Conservation (phyloP, 2,113 vertebrate species). For the Patagioenas fasciata region DNA sequence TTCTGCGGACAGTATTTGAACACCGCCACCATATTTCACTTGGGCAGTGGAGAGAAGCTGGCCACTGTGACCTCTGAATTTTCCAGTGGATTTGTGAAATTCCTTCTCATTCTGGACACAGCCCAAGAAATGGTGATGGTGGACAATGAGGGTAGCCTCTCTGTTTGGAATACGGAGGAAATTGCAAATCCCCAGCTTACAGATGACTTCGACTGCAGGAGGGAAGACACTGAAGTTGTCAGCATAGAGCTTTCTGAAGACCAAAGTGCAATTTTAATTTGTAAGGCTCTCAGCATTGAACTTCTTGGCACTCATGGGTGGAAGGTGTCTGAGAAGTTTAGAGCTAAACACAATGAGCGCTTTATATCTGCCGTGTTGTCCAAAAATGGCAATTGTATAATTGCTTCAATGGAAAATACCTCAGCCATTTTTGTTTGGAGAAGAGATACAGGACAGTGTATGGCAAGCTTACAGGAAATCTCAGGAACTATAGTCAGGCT, state of each 20-base stretch:
- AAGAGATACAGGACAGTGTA: slow-evolving; percentile 95
- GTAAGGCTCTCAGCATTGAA: slow-evolving; percentile 94
- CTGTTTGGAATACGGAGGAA: slow-evolving; percentile 96
- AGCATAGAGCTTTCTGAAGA: slow-evolving; percentile 95
- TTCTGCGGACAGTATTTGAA: slow-evolving; percentile 98
- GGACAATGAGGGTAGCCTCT: slow-evolving; percentile 94
- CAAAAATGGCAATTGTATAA: slow-evolving; percentile 95
- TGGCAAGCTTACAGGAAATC: slow-evolving; percentile 97
- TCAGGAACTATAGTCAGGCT: slow-evolving; percentile 96
- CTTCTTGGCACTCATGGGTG: slow-evolving; percentile 91
- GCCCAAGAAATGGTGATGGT: slow-evolving; percentile 97
- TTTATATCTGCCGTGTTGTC: slow-evolving; percentile 95
- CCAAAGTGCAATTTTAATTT: slow-evolving; percentile 94
- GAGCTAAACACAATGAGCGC: slow-evolving; percentile 92
- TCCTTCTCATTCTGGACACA: slow-evolving; percentile 91
- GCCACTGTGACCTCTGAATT: slow-evolving; percentile 95
- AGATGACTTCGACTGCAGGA: slow-evolving; percentile 95
- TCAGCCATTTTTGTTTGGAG: slow-evolving; percentile 98
- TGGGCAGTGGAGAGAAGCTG: slow-evolving; percentile 94
- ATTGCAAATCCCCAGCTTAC: slow-evolving; percentile 89
- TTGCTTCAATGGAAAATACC: slow-evolving; percentile 98
- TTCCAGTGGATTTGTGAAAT: slow-evolving; percentile 96
- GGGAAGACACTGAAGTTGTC: slow-evolving; percentile 93
- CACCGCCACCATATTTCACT: slow-evolving; percentile 91
- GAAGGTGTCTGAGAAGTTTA: slow-evolving; percentile 97